phyloP scores from a whole-genome alignment of 2,797 vertebrate species.

The Brachymystax lenok region DNA sequence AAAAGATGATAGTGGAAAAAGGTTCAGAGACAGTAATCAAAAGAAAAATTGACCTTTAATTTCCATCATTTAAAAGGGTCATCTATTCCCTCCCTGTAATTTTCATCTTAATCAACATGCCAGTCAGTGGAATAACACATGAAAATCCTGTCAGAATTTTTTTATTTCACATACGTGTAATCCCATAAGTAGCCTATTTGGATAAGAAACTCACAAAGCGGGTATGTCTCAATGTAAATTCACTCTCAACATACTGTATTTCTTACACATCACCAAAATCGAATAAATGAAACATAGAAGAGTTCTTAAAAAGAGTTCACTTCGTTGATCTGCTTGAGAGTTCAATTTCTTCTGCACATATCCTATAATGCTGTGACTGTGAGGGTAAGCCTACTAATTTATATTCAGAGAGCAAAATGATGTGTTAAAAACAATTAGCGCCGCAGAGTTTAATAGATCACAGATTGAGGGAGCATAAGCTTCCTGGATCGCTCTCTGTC shows the following conservation, averaged over 20 bases:
- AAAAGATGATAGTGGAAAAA: neutral
- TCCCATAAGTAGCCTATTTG: neutral
- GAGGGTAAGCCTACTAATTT: constrained; percentile 21
- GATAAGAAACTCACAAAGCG: neutral
- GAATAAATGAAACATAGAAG: neutral
- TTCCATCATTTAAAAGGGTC: constrained; percentile 15
- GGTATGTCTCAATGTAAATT: neutral
- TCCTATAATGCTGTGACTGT: constrained; percentile 21
- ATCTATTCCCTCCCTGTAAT: neutral
- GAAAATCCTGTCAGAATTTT: neutral
- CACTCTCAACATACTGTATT: neutral
- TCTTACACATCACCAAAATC: no score
- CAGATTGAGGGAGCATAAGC: constrained; percentile 40
- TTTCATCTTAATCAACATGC: neutral
- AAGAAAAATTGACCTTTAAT: neutral
- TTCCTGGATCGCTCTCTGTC: neutral
- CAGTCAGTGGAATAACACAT: neutral
- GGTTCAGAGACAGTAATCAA: neutral
- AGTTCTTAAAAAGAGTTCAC: neutral
- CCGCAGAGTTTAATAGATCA: constrained; percentile 35
- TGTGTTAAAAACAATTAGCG: constrained; percentile 48
- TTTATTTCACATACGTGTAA: neutral
- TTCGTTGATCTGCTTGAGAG: neutral
- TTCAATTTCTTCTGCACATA: constrained; percentile 28
- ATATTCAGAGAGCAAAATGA: constrained; percentile 48